A percentile compares a stretch with the other conserved stretches of the same genome.
Conservation (phyloP, 2,797 vertebrate genomes). For the Denticeps clupeoides region DNA sequence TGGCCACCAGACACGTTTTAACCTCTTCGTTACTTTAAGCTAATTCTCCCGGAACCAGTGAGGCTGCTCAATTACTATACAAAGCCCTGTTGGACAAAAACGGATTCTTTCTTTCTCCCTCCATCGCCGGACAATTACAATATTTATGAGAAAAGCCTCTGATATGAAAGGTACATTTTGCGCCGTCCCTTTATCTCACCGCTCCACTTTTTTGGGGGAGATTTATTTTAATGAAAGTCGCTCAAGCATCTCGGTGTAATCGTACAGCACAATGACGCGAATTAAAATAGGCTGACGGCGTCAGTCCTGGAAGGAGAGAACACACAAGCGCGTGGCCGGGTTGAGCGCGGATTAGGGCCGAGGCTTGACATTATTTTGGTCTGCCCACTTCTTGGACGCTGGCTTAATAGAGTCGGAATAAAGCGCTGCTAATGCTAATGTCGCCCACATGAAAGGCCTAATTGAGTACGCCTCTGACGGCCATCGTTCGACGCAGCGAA, state of each 20-base stretch:
- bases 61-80: no score
- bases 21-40: no score
- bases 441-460: slow-evolving; percentile 17
- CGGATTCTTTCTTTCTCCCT: slow-evolving; percentile 30
- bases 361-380: slow-evolving; percentile 3
- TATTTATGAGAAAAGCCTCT: slow-evolving; percentile 59
- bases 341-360: slow-evolving; percentile 20
- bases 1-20: no score
- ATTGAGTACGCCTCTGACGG: slow-evolving; percentile 19
- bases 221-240: slow-evolving; percentile 65
- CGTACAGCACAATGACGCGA: slow-evolving; percentile 69
- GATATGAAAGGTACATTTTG: slow-evolving; percentile 54
- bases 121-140: slow-evolving; percentile 62
- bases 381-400: slow-evolving; percentile 11
- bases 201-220: slow-evolving; percentile 35
- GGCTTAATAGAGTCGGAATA: slow-evolving; percentile 23
- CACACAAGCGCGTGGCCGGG: background rate
- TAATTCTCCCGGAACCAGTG: no score
- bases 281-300: slow-evolving; percentile 59
- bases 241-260: slow-evolving; percentile 72
- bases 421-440: slow-evolving; percentile 14
- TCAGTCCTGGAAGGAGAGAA: slow-evolving; percentile 56
- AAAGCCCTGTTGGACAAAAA: slow-evolving; percentile 3
- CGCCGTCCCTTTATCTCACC: slow-evolving; percentile 46
- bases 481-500: slow-evolving; percentile 19